Evolutionary conservation across 2,888 invertebrate genomes (phyloP), one percentile per base, ranked within the genome.

Genomic region (Rosalia funebris): DNA sequence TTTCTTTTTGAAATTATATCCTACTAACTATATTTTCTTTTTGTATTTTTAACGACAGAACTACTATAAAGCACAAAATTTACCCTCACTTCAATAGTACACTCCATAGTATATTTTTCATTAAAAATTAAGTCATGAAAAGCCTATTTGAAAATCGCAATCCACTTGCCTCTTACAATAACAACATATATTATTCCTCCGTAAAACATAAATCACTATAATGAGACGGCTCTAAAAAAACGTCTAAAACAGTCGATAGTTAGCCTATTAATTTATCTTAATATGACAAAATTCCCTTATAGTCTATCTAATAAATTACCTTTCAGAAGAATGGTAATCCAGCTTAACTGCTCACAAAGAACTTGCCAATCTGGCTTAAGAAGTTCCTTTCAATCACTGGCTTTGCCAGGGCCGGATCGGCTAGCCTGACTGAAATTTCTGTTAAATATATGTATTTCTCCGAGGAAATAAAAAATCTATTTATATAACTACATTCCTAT

Each of bases 331-430:
- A 58, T 36, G 45, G 55, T 58, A 62, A 63, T 66, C 63, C 66
- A 53, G 66, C 61, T 63, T 66, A 61, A 61, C 58, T 54, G 48
- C 58, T 63, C 59, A 58, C 58, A 61, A 63, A 61, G 61, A 63
- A 61, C 67, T 65, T 69, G 68, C 63, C 69, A 68, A 63, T 68
- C 68, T 65, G 62, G 60, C 63, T 65, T 44, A 59, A 60, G 60
- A 65, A 66, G 59, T 68, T 62, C 65, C 60, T 59, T 60, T 65
- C 62, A 65, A 60, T 62, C 60, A 60, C 62, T 53, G 50, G 12
- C 7, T 25, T 46, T 37, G 32, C 15, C 19, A 20, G 36, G 32
- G 56, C n/a, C 20, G 50, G 50, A 39, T 39, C 39, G n/a, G 17
- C 14, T 12, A 7, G 36, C 36, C 1, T 11, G 11, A 5, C 1